phyloP scores from a whole-genome alignment of 2,888 invertebrate species.

The Caenorhabditis wallacei region DNA sequence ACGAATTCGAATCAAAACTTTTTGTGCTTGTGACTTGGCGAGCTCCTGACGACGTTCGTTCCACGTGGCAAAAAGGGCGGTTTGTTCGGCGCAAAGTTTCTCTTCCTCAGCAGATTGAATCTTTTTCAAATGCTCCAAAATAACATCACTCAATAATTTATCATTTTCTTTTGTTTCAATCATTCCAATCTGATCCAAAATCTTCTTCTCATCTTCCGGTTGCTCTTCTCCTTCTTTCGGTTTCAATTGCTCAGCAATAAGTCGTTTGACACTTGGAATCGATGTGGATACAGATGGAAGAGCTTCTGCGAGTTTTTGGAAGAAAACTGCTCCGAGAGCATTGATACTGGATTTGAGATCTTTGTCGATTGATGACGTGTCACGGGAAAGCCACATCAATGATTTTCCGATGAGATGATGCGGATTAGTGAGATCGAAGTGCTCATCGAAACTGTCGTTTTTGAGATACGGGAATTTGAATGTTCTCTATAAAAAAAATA shows the following conservation, averaged over 20 bases:
- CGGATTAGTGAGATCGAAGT: conserved; percentile 91
- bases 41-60: conserved; percentile 69
- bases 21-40: conserved; percentile 76
- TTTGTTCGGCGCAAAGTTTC: conserved; percentile 64
- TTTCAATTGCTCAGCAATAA: conserved; percentile 47
- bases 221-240: conserved; percentile 50
- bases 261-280: conserved; percentile 36
- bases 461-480: conserved; percentile 90
- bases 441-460: conserved; percentile 92
- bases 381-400: conserved; percentile 84
- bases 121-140: conserved; percentile 50
- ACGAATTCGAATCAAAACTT: conserved; percentile 73
- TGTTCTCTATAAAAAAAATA: conserved; percentile 85
- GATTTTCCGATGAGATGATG: conserved; percentile 91
- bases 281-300: conserved; percentile 19
- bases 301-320: conserved; percentile 50
- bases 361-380: conserved; percentile 54
- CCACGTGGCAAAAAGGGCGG: conserved; percentile 70
- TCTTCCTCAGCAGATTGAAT: conserved; percentile 54
- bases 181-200: conserved; percentile 59
- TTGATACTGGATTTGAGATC: conserved; percentile 49
- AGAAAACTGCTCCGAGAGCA: conserved; percentile 66
- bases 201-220: conserved; percentile 38
- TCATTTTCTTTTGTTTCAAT: conserved; percentile 5
- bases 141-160: conserved; percentile 39